phyloP scores from a whole-genome alignment of 2,888 invertebrate genomes.

The Agonopterix alstromeriana region DNA sequence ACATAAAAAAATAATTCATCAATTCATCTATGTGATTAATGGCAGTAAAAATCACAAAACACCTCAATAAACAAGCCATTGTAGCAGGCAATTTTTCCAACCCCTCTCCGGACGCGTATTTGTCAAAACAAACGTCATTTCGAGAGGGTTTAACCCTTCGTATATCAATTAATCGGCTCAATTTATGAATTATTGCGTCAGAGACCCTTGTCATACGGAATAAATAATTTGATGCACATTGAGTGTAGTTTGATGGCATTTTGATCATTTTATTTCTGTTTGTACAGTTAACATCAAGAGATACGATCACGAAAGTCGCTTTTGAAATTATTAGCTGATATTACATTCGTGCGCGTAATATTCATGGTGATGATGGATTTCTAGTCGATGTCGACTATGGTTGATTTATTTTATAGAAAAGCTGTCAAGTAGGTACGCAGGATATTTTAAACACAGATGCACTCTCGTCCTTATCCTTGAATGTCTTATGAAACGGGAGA shows the following conservation, averaged over 20 bases:
- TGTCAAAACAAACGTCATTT: conserved; percentile 56
- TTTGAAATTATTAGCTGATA: no score
- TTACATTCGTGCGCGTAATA: no score
- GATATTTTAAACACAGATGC: no score
- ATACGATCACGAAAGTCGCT: no score
- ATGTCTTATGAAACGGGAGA: no score
- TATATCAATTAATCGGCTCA: conserved; percentile 72
- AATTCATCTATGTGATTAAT: not conserved
- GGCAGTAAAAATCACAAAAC: not conserved
- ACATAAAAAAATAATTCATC: no score
- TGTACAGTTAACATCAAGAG: no score
- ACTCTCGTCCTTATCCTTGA: no score
- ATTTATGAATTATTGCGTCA: conserved; percentile 68
- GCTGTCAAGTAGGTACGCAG: no score
- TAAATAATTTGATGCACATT: conserved; percentile 37
- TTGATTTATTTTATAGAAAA: no score
- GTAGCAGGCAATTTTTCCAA: conserved; percentile 11
- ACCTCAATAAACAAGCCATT: not conserved
- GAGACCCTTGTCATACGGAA: conserved; percentile 51
- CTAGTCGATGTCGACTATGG: no score
- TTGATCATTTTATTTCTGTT: not conserved
- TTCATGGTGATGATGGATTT: no score
- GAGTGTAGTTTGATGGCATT: conserved; percentile 29
- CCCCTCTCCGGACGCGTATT: conserved; percentile 40
- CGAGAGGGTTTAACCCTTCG: conserved; percentile 55